Percentiles rank a stretch among this genome's conserved stretches.
phyloP scores from a whole-genome alignment of 2,797 vertebrate species.

The Enteromius treurensis region DNA sequence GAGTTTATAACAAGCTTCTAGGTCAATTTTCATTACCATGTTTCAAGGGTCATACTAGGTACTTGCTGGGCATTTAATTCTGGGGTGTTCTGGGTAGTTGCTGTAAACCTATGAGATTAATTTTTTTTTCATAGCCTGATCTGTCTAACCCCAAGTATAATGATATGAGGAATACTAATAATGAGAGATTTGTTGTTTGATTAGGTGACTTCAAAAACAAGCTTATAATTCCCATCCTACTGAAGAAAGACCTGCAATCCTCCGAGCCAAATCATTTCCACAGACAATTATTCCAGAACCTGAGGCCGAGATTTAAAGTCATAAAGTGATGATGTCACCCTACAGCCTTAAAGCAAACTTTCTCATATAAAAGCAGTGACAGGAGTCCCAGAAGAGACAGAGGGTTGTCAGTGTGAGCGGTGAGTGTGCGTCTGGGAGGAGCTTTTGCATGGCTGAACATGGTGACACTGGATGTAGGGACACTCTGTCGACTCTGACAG shows the following conservation, averaged over 20 bases:
- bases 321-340: slow-evolving; percentile 22
- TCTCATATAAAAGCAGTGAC: slow-evolving; percentile 28
- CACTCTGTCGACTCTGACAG: slow-evolving; percentile 48
- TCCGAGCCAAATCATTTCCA: slow-evolving; percentile 9
- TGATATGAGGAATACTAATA: not conserved
- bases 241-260: slow-evolving; percentile 6
- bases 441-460: slow-evolving; percentile 46
- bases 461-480: slow-evolving; percentile 38
- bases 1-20: not conserved
- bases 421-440: slow-evolving; percentile 23
- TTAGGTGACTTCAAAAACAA: slow-evolving; percentile 26
- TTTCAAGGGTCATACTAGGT: not conserved
- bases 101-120: not conserved
- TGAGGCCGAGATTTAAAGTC: slow-evolving; percentile 11
- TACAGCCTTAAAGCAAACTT: slow-evolving; percentile 27
- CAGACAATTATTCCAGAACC: slow-evolving; percentile 20
- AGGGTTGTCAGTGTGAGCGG: slow-evolving; percentile 18
- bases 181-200: slow-evolving; percentile 14
- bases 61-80: not conserved
- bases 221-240: not conserved
- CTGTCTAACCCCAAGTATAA: not conserved
- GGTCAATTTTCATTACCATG: not conserved
- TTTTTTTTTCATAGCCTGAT: not conserved
- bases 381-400: slow-evolving; percentile 34
- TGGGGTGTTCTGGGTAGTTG: not conserved